These are phyloP conservation scores for Sciurus vulgaris DNA, from an alignment of 2,797 vertebrate genomes.

Conservation along the genomic window DNA sequence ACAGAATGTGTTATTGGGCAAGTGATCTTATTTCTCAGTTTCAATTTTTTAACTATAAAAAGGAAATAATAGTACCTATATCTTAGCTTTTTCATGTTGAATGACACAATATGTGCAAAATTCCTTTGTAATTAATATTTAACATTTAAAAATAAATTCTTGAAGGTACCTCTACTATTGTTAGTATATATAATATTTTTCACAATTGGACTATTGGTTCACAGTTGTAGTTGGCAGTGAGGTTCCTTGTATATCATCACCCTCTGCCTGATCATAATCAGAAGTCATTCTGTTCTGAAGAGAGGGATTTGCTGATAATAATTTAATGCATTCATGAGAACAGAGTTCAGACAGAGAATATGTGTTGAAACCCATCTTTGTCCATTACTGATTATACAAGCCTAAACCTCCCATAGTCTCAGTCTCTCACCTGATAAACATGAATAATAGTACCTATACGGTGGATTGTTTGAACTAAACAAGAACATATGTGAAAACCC, in stretches of 20 bases:
- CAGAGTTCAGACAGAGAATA: background rate
- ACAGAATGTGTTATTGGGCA: background rate
- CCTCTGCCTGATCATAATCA: background rate
- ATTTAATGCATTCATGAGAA: conserved; percentile 5
- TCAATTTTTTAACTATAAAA: background rate
- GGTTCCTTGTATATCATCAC: background rate
- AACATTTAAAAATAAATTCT: background rate
- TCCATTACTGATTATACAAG: background rate
- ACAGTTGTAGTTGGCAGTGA: background rate
- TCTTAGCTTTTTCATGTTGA: background rate
- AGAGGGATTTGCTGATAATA: background rate
- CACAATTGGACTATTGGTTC: background rate
- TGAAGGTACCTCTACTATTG: background rate
- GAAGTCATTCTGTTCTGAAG: conserved; percentile 13
- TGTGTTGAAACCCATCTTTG: background rate
- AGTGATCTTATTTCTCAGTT: conserved; percentile 36
- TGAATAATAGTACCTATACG: background rate
- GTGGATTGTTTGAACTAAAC: background rate
- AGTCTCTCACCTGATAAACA: background rate
- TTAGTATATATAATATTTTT: background rate
- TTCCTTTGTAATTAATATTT: background rate
- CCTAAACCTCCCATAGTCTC: background rate
- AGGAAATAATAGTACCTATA: background rate
- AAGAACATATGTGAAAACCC: background rate
- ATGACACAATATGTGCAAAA: background rate